These are phyloP conservation scores for Drosophila insularis DNA, from an alignment of 1,140 invertebrate genomes.

Conservation along the genomic window DNA sequence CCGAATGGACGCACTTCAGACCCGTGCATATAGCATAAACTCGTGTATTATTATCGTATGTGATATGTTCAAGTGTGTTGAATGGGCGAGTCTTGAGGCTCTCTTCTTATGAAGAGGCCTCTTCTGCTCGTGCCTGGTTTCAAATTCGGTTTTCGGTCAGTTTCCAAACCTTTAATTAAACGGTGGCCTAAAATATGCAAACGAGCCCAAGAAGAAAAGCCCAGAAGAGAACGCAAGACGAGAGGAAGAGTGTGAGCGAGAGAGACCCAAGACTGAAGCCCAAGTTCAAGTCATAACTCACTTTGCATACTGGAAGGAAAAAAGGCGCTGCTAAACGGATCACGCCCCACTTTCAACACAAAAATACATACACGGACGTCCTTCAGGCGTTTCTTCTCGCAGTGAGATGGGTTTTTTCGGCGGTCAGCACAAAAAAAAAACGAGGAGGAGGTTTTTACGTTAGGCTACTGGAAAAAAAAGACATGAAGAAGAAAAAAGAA, in stretches of 20 bases:
- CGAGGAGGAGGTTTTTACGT: conserved; percentile 61
- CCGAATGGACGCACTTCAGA: conserved; percentile 17
- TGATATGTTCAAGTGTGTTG: conserved; percentile 50
- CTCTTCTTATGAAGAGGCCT: conserved; percentile 57
- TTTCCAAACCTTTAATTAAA: conserved; percentile 82
- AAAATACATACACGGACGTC: conserved; percentile 33
- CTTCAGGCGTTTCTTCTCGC: conserved; percentile 57
- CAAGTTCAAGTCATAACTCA: conserved; percentile 80
- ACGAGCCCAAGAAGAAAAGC: conserved; percentile 43
- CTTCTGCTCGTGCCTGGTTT: conserved; percentile 78
- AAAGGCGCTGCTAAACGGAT: conserved; percentile 68
- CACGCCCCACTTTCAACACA: conserved; percentile 81
- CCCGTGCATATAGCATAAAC: conserved; percentile 14
- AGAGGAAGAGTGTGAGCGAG: conserved; percentile 1
- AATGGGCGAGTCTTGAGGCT: conserved; percentile 55
- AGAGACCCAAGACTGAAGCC: conserved; percentile 46
- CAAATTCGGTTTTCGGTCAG: conserved; percentile 55
- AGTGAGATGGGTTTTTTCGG: conserved; percentile 46
- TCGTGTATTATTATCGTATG: conserved; percentile 20
- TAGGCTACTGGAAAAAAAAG: conserved; percentile 63
- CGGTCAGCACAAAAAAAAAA: conserved; percentile 44
- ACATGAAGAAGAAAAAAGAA: conserved; percentile 12
- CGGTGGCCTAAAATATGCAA: conserved; percentile 82
- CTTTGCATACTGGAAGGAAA: conserved; percentile 65
- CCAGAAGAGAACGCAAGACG: conserved; percentile 14